Percentiles rank a stretch among this genome's conserved stretches.
Conservation (phyloP, 2,797 vertebrate species). For the Atherinosoma microstoma region DNA sequence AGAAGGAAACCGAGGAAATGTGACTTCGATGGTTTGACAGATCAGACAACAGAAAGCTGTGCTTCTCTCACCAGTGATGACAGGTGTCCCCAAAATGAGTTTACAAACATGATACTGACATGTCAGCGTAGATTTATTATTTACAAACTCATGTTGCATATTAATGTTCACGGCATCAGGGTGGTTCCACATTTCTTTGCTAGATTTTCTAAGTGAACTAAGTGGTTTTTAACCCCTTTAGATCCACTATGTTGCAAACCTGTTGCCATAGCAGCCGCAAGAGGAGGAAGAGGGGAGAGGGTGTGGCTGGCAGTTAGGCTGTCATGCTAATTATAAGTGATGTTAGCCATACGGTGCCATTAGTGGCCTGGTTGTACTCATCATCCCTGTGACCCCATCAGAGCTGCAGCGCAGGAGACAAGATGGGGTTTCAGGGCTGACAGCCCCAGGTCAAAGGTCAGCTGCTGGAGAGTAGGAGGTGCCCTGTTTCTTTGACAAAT, state of each 20-base stretch:
- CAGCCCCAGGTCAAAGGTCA: slow-evolving; percentile 66
- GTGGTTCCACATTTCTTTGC: background rate
- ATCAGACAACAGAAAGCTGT: slow-evolving; percentile 49
- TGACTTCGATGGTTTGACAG: slow-evolving; percentile 71
- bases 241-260: slow-evolving; percentile 27
- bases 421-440: slow-evolving; percentile 50
- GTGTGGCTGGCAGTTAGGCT: slow-evolving; percentile 47
- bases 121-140: slow-evolving; percentile 48
- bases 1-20: slow-evolving; percentile 53
- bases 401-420: slow-evolving; percentile 39
- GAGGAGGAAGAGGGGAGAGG: slow-evolving; percentile 30
- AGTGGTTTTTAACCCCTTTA: slow-evolving; percentile 49
- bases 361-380: slow-evolving; percentile 59
- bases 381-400: slow-evolving; percentile 62
- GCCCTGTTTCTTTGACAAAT: slow-evolving; percentile 43
- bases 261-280: slow-evolving; percentile 59
- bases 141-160: slow-evolving; percentile 14
- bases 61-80: slow-evolving; percentile 38
- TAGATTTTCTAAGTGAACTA: slow-evolving; percentile 21
- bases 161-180: background rate
- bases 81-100: slow-evolving; percentile 51
- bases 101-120: slow-evolving; percentile 38
- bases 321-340: slow-evolving; percentile 79
- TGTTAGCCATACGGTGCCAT: slow-evolving; percentile 70
- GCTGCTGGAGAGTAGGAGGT: slow-evolving; percentile 28